phyloP scores from a whole-genome alignment of 2,797 vertebrate species.

The Zonotrichia albicollis region DNA sequence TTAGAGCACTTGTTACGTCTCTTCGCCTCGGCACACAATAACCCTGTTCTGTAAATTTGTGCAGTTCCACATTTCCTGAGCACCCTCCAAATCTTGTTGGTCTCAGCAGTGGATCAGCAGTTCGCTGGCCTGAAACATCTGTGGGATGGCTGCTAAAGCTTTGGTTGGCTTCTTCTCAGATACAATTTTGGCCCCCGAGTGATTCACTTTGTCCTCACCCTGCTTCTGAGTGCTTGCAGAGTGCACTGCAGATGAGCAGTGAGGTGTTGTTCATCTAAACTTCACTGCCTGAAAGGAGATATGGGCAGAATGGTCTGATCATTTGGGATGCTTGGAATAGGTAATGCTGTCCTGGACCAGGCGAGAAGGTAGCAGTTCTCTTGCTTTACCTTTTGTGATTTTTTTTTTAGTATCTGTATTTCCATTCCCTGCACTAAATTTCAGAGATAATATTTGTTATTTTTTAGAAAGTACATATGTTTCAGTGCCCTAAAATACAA shows the following conservation, averaged over 20 bases:
- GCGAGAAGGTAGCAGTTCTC: neutral
- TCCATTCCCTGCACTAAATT: neutral
- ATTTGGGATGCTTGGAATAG: neutral
- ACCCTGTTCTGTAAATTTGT: neutral
- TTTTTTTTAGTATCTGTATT: neutral
- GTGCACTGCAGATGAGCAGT: neutral
- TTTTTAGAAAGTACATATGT: neutral
- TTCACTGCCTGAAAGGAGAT: neutral
- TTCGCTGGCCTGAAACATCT: neutral
- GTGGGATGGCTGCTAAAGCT: neutral
- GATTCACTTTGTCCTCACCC: neutral
- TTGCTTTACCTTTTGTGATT: neutral
- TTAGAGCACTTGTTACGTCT: accelerated
- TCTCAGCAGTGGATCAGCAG: neutral
- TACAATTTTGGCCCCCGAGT: neutral
- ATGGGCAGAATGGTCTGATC: neutral
- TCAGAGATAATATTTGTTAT: neutral
- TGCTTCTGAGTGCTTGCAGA: neutral
- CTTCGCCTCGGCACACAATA: neutral
- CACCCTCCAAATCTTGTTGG: neutral
- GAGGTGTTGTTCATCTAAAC: neutral
- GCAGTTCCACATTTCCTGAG: neutral
- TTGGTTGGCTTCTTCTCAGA: neutral
- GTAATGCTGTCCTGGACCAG: neutral
- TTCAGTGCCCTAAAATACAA: neutral